Conservation (phyloP, 1,140 invertebrate species). For the Drosophila subobscura region DNA sequence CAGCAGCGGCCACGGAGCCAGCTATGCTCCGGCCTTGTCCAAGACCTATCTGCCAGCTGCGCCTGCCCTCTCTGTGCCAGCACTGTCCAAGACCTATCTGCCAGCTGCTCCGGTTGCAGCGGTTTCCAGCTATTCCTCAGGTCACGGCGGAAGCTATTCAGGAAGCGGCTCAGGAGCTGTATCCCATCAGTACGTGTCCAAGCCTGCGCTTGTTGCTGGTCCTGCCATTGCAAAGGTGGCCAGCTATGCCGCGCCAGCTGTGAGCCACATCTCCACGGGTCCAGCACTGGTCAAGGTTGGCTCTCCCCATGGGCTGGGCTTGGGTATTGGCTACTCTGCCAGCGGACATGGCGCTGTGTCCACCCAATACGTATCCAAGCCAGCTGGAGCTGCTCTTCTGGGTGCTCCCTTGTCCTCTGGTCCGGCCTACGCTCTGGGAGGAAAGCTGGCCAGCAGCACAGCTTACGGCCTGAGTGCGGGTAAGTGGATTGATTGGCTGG, state of each 20-base stretch:
- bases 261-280: slow-evolving; percentile 31
- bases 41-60: slow-evolving; percentile 12
- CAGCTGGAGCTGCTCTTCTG: slow-evolving; percentile 12
- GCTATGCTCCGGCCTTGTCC: slow-evolving; percentile 44
- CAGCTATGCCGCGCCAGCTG: slow-evolving; percentile 45
- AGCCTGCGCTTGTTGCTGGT: slow-evolving; percentile 50
- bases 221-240: slow-evolving; percentile 47
- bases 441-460: slow-evolving; percentile 44
- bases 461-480: slow-evolving; percentile 56
- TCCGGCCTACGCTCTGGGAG: slow-evolving; percentile 40
- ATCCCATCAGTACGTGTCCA: slow-evolving; percentile 72
- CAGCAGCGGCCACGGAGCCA: slow-evolving; percentile 37
- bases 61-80: slow-evolving; percentile 16
- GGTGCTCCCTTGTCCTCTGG: slow-evolving; percentile 29
- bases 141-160: slow-evolving; percentile 14
- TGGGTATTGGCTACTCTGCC: slow-evolving; percentile 1
- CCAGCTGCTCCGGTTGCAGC: slow-evolving; percentile 16
- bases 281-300: slow-evolving; percentile 49
- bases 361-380: slow-evolving; percentile 19
- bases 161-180: slow-evolving; percentile 43
- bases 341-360: slow-evolving; percentile 35
- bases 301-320: slow-evolving; percentile 35
- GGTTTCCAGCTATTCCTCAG: no score
- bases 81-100: slow-evolving; percentile 28
- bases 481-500: slow-evolving; percentile 13